Conservation (phyloP, 2,113 vertebrate genomes). For the Alexandromys fortis region DNA sequence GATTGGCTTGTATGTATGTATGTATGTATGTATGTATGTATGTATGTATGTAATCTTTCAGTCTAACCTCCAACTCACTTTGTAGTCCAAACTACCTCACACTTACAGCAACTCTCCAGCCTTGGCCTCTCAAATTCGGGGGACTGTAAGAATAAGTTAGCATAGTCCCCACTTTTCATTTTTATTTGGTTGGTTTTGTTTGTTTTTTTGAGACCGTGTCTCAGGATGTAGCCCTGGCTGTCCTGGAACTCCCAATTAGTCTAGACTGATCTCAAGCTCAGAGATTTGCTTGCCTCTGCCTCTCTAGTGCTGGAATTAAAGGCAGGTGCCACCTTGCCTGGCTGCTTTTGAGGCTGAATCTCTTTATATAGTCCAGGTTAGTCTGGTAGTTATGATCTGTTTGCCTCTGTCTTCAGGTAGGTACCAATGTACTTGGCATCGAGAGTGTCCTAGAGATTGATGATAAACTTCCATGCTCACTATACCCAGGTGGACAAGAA, state of each 20-base stretch:
- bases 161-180: background rate
- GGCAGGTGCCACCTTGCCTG: background rate
- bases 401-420: background rate
- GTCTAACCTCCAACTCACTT: background rate
- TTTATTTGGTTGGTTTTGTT: background rate
- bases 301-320: background rate
- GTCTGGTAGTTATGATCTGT: background rate
- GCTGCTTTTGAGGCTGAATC: too few relatives aligned
- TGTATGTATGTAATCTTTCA: background rate
- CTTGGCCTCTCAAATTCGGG: background rate
- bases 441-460: background rate
- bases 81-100: background rate
- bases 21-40: background rate
- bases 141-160: background rate
- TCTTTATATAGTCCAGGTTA: too few relatives aligned
- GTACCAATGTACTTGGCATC: background rate
- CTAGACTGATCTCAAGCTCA: background rate
- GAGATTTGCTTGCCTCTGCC: background rate
- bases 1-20: background rate
- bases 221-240: background rate
- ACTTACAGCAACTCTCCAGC: background rate
- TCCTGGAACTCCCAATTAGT: background rate
- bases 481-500: background rate
- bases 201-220: background rate
- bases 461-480: background rate